phyloP scores from a whole-genome alignment of 2,113 vertebrate species.

The Platycercus adscitus region DNA sequence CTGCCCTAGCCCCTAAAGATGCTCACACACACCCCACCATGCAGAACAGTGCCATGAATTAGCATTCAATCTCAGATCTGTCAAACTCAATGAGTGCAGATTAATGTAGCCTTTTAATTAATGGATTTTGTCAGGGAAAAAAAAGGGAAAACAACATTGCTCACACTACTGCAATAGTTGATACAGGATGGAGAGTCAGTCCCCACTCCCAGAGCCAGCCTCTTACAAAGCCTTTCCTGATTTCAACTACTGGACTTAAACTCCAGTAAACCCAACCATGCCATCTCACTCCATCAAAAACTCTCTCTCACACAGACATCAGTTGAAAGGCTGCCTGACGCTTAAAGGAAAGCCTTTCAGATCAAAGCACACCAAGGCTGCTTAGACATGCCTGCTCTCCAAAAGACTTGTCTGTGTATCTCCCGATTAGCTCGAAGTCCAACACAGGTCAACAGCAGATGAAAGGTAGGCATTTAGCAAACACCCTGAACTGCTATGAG shows the following conservation, averaged over 20 bases:
- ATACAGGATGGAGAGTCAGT: neutral
- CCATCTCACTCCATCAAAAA: neutral
- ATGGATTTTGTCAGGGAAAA: neutral
- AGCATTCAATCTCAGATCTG: neutral
- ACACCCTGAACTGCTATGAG: neutral
- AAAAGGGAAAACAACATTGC: neutral
- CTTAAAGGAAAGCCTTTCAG: neutral
- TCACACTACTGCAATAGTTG: neutral
- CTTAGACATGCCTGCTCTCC: neutral
- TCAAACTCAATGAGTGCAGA: slow-evolving; percentile 11
- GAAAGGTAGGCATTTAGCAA: neutral
- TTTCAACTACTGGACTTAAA: neutral
- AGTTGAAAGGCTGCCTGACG: neutral
- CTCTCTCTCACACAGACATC: neutral
- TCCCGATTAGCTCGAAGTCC: neutral
- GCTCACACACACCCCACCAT: neutral
- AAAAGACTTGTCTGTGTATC: neutral
- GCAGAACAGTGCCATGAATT: neutral
- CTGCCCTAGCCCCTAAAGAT: neutral
- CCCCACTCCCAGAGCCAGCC: neutral
- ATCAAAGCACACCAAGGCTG: neutral
- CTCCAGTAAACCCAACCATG: neutral
- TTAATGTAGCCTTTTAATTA: slow-evolving; percentile 1
- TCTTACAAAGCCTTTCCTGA: neutral
- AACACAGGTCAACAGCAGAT: neutral